phyloP scores from a whole-genome alignment of 2,797 vertebrate genomes.

The Cyclura pinguis region DNA sequence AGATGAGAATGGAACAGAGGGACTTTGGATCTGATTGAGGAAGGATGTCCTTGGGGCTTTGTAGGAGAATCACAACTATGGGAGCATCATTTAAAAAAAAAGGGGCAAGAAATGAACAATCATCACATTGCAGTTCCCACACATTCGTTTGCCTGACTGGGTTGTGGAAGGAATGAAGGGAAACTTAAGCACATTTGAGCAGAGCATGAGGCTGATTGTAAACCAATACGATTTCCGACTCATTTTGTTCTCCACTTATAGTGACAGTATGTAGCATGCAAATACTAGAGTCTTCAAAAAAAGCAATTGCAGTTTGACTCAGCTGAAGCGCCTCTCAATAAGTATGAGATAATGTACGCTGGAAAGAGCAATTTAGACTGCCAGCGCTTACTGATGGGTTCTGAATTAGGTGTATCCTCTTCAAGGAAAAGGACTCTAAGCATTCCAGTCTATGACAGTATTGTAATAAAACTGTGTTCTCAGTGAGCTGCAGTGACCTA shows the following conservation, averaged over 20 bases:
- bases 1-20: neutral
- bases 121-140: neutral
- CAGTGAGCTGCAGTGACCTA: slow-evolving; percentile 11
- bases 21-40: neutral
- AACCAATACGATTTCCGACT: slow-evolving; percentile 28
- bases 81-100: neutral
- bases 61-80: neutral
- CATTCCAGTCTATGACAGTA: slow-evolving; percentile 7
- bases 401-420: slow-evolving; percentile 35
- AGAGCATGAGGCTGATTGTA: slow-evolving; percentile 12
- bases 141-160: neutral
- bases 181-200: slow-evolving; percentile 19
- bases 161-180: neutral
- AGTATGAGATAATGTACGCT: slow-evolving; percentile 44
- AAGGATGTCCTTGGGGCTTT: neutral
- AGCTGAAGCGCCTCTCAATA: slow-evolving; percentile 33
- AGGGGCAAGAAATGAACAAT: slow-evolving; percentile 10
- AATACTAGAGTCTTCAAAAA: slow-evolving; percentile 35
- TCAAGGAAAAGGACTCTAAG: slow-evolving; percentile 16
- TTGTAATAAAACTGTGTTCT: slow-evolving; percentile 51
- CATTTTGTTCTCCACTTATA: slow-evolving; percentile 28
- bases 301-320: slow-evolving; percentile 47
- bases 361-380: slow-evolving; percentile 45
- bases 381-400: slow-evolving; percentile 42
- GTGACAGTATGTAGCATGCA: slow-evolving; percentile 37